These are phyloP conservation scores for Rhineura floridana DNA, from an alignment of 2,113 vertebrate species.

Conservation along the genomic window DNA sequence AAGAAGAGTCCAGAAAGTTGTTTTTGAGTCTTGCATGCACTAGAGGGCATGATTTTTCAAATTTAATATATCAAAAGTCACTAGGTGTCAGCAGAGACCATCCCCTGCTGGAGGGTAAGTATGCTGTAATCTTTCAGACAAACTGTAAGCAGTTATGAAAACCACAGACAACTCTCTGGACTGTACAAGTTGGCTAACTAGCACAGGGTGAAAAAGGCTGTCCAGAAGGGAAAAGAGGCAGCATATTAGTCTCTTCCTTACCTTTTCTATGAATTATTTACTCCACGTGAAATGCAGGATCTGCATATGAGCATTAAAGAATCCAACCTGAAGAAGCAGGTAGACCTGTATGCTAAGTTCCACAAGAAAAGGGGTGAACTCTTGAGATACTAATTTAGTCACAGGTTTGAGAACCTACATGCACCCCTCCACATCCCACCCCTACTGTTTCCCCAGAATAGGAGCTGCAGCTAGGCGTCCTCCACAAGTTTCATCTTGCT, in stretches of 20 bases:
- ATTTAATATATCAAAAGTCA: neutral
- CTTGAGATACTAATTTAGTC: neutral
- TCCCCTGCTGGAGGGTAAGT: neutral
- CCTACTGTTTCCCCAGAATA: neutral
- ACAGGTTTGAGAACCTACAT: neutral
- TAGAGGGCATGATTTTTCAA: neutral
- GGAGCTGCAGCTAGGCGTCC: neutral
- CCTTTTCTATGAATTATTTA: neutral
- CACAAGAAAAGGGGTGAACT: neutral
- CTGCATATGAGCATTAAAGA: neutral
- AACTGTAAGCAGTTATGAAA: neutral
- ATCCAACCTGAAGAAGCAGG: neutral
- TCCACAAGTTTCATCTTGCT: neutral
- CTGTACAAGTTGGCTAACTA: neutral
- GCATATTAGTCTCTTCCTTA: neutral
- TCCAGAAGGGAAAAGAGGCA: neutral
- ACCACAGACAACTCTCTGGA: too few species aligned
- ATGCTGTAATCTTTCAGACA: neutral
- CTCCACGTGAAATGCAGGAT: neutral
- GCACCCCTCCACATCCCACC: neutral
- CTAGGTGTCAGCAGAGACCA: conserved; percentile 33
- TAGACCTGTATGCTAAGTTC: neutral
- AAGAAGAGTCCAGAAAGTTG: neutral
- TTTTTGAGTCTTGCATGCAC: neutral
- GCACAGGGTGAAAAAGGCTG: neutral